Evolutionary conservation across 2,888 invertebrate species (phyloP).

Genomic region (Andricus curvator): DNA sequence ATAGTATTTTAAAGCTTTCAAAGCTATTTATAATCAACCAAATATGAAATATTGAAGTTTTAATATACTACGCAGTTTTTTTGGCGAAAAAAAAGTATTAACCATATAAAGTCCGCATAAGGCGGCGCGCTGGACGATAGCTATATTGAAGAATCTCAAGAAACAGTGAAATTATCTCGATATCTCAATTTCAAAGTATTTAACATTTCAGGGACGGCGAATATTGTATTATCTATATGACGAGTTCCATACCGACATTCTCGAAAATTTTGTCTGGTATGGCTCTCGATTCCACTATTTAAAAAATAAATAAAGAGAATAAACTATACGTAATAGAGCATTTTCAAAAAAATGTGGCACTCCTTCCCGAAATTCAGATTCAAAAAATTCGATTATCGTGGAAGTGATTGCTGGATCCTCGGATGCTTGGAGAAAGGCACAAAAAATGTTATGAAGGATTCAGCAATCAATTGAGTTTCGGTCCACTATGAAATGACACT

Average conservation of each 20-base stretch:
- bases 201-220: slow-evolving; percentile 8
- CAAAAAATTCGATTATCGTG: background rate
- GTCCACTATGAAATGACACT: slow-evolving; percentile 41
- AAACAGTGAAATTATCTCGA: slow-evolving; percentile 28
- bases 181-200: slow-evolving; percentile 23
- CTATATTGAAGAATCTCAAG: slow-evolving; percentile 20
- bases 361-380: background rate
- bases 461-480: slow-evolving; percentile 9
- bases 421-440: background rate
- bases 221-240: slow-evolving; percentile 15
- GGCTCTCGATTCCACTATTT: slow-evolving; percentile 2
- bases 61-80: background rate
- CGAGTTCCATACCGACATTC: background rate
- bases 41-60: background rate
- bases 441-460: slow-evolving; percentile 1
- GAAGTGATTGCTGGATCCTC: slow-evolving; percentile 2
- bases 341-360: background rate
- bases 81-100: background rate
- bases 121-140: slow-evolving; percentile 35
- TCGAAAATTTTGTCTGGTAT: slow-evolving; percentile 1
- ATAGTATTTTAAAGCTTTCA: background rate
- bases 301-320: slow-evolving; percentile 1
- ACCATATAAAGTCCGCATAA: background rate
- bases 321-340: slow-evolving; percentile 3
- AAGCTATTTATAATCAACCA: background rate